Conservation (phyloP, 2,113 vertebrate genomes). For the Chaetura pelagica region DNA sequence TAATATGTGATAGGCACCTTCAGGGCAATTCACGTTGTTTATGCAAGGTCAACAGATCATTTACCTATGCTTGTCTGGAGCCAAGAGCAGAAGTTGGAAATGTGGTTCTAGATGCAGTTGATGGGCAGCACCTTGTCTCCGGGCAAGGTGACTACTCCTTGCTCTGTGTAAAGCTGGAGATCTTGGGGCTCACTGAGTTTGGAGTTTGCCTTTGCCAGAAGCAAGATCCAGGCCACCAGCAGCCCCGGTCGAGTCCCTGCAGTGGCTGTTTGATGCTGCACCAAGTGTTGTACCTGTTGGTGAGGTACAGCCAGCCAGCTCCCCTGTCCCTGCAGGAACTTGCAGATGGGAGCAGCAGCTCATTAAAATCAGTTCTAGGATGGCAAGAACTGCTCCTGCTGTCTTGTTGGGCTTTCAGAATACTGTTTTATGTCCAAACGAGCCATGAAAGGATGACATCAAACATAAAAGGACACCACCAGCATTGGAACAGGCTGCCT, state of each 20-base stretch:
- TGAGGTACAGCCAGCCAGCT: neutral
- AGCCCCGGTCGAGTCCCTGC: neutral
- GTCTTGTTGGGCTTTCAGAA: neutral
- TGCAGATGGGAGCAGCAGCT: neutral
- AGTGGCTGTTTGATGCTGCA: neutral
- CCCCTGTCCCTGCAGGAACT: neutral
- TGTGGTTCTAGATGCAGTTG: neutral
- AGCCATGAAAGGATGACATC: neutral
- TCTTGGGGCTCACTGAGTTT: neutral
- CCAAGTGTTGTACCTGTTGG: accelerated
- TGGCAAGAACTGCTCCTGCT: neutral
- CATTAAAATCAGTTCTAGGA: neutral
- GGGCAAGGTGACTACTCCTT: neutral
- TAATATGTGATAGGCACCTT: neutral
- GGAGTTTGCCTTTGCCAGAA: neutral
- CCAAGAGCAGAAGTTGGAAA: neutral
- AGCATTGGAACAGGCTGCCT: too few relatives aligned
- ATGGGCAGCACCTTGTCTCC: neutral
- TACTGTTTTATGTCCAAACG: neutral
- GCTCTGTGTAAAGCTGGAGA: neutral
- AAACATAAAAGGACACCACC: neutral
- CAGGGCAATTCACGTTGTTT: neutral
- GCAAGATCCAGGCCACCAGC: neutral
- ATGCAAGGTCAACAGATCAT: neutral
- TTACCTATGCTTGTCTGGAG: neutral